Evolutionary conservation across 2,113 vertebrate species (phyloP).

Genomic region (Chloropsis hardwickii): DNA sequence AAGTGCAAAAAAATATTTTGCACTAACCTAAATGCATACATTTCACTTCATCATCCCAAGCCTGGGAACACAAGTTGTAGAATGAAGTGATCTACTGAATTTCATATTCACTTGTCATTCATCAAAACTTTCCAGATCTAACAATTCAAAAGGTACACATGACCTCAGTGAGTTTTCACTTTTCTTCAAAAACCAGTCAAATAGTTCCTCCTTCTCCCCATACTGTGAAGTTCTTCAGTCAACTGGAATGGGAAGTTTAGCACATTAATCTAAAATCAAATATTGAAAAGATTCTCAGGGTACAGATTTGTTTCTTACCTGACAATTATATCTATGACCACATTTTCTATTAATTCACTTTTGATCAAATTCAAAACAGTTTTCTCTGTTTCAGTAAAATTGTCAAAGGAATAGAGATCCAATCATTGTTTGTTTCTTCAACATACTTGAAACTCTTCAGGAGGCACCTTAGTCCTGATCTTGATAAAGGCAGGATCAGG

Average conservation of each 20-base stretch:
- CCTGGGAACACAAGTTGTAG: background rate
- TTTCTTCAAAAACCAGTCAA: background rate
- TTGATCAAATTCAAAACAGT: background rate
- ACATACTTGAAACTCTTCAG: background rate
- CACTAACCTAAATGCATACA: background rate
- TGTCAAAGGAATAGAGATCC: background rate
- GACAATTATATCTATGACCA: background rate
- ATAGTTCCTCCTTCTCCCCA: background rate
- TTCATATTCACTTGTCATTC: background rate
- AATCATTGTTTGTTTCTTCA: background rate
- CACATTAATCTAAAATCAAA: background rate
- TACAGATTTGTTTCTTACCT: background rate
- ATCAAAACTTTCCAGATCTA: background rate
- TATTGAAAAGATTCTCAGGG: background rate
- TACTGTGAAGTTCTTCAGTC: background rate
- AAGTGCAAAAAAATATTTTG: background rate
- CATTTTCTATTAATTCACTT: background rate
- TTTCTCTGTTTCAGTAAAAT: background rate
- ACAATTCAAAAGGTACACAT: background rate
- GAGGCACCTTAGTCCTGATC: background rate
- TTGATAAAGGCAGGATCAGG: background rate
- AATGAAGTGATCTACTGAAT: background rate
- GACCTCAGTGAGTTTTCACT: background rate
- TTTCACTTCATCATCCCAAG: background rate
- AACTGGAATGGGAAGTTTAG: background rate